Percentiles rank a stretch among this genome's conserved stretches.
phyloP scores from a whole-genome alignment of 2,113 vertebrate species.

The Forbesichthys papilliferus region DNA sequence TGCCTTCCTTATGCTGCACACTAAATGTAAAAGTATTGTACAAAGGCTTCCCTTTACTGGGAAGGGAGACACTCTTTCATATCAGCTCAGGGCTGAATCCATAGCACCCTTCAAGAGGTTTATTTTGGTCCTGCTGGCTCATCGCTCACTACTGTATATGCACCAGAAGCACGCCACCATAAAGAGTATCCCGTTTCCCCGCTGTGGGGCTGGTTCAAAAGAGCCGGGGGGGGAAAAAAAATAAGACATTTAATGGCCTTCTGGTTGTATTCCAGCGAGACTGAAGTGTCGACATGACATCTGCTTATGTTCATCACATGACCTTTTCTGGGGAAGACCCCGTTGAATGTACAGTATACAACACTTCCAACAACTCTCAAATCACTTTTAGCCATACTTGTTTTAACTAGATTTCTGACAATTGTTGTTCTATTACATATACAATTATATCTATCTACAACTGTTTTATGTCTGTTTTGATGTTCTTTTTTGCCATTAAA shows the following conservation, averaged over 20 bases:
- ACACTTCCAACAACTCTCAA: too few species aligned
- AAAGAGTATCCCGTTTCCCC: constrained; percentile 28
- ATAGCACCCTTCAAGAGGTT: constrained; percentile 24
- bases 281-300: constrained; percentile 16
- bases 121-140: constrained; percentile 45
- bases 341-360: not conserved
- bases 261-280: constrained; percentile 25
- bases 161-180: constrained; percentile 33
- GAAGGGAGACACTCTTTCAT: not conserved
- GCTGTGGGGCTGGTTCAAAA: constrained; percentile 12
- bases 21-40: too few species aligned
- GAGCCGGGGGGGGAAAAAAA: not conserved
- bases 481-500: too few species aligned
- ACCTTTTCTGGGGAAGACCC: not conserved
- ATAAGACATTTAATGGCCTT: constrained; percentile 1
- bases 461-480: too few species aligned
- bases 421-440: not conserved
- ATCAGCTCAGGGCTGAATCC: constrained; percentile 3
- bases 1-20: too few species aligned
- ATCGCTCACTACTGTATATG: constrained; percentile 19
- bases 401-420: constrained; percentile 7
- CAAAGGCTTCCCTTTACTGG: not conserved
- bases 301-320: constrained; percentile 8
- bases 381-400: too few species aligned
- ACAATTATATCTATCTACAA: too few species aligned